These are phyloP conservation scores for Cecidostiba fungosa DNA, from an alignment of 2,888 invertebrate species.

Conservation along the genomic window DNA sequence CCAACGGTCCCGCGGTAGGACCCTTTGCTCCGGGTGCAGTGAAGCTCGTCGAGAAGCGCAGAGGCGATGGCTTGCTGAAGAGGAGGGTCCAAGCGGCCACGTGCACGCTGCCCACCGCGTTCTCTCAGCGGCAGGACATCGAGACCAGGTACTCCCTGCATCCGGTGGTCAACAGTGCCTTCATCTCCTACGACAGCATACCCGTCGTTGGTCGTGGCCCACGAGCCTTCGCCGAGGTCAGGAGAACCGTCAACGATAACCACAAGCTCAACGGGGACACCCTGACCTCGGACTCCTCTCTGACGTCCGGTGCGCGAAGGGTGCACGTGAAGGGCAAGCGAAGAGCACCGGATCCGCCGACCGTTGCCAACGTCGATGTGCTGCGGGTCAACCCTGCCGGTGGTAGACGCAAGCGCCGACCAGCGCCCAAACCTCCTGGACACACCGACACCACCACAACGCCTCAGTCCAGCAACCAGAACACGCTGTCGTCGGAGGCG, in stretches of 20 bases:
- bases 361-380: slow-evolving; percentile 45
- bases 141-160: slow-evolving; percentile 75
- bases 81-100: slow-evolving; percentile 57
- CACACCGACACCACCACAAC: slow-evolving; percentile 43
- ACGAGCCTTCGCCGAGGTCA: slow-evolving; percentile 41
- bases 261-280: not conserved
- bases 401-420: slow-evolving; percentile 80
- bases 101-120: slow-evolving; percentile 72
- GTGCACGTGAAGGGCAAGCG: slow-evolving; percentile 89
- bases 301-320: slow-evolving; percentile 64
- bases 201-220: slow-evolving; percentile 66
- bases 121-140: slow-evolving; percentile 70
- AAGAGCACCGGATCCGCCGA: slow-evolving; percentile 87
- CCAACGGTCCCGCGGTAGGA: slow-evolving; percentile 70
- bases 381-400: not conserved
- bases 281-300: slow-evolving; percentile 45
- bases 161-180: slow-evolving; percentile 64
- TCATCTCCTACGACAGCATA: slow-evolving; percentile 73
- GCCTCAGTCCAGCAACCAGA: slow-evolving; percentile 45
- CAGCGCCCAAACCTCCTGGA: slow-evolving; percentile 82
- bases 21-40: slow-evolving; percentile 75
- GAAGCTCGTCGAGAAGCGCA: slow-evolving; percentile 66
- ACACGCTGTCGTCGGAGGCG: slow-evolving; percentile 60
- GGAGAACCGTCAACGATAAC: not conserved
- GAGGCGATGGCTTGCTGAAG: slow-evolving; percentile 61